These are phyloP conservation scores for Anguilla megastoma DNA, from an alignment of 2,797 vertebrate species.

Conservation along the genomic window DNA sequence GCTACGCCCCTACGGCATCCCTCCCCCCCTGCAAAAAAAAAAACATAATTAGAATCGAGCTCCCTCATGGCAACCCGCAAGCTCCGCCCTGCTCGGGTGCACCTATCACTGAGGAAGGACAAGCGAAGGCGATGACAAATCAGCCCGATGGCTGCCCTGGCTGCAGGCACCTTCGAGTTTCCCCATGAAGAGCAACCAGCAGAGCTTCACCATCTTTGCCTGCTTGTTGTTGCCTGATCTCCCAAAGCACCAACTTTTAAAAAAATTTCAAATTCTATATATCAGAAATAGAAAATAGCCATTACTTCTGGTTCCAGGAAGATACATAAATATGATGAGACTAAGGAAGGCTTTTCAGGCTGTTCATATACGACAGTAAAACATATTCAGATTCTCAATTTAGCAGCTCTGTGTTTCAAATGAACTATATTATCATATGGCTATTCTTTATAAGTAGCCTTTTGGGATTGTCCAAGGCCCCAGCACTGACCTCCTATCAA, in stretches of 20 bases:
- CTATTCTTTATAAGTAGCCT: not conserved
- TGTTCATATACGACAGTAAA: not conserved
- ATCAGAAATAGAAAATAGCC: not conserved
- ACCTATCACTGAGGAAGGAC: constrained; percentile 2
- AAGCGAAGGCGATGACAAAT: not conserved
- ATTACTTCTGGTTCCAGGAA: not conserved
- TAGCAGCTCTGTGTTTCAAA: not conserved
- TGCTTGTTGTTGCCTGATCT: not conserved
- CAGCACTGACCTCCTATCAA: not conserved
- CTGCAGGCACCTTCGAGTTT: not conserved
- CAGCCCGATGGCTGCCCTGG: not conserved
- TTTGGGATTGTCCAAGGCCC: not conserved
- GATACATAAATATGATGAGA: not conserved
- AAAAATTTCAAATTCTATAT: not conserved
- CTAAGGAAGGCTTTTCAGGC: not conserved
- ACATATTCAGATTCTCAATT: not conserved
- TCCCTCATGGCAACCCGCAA: not conserved
- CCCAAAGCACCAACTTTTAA: not conserved
- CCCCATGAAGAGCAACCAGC: not conserved
- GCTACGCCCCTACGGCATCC: not conserved
- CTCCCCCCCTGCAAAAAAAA: not conserved
- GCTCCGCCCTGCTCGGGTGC: not conserved
- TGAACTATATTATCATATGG: not conserved
- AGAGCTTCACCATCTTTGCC: not conserved
- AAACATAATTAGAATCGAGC: not conserved